A percentile compares a stretch with the other conserved stretches of the same genome.
Conservation (phyloP, 2,888 invertebrate species). For the Panopea generosa region DNA sequence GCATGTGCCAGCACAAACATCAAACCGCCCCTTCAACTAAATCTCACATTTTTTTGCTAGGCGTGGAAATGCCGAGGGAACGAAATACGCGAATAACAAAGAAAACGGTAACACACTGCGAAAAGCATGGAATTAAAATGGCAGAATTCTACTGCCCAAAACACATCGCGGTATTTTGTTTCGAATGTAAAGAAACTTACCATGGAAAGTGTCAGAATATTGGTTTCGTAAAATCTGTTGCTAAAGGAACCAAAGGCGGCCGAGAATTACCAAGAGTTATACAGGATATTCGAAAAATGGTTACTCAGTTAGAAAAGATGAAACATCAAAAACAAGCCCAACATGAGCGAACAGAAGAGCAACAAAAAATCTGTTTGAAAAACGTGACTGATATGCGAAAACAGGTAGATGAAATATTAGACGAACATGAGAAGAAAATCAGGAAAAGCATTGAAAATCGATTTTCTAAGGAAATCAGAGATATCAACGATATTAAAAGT, state of each 20-base stretch:
- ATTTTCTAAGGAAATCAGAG: slow-evolving; percentile 35
- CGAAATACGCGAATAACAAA: background rate
- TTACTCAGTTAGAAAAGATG: slow-evolving; percentile 41
- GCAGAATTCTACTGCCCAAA: slow-evolving; percentile 41
- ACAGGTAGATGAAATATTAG: slow-evolving; percentile 27
- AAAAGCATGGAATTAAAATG: slow-evolving; percentile 29
- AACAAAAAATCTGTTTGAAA: slow-evolving; percentile 30
- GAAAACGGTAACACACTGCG: slow-evolving; percentile 13
- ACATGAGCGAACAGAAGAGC: slow-evolving; percentile 26
- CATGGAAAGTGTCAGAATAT: slow-evolving; percentile 35
- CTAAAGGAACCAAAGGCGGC: slow-evolving; percentile 34
- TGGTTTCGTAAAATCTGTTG: slow-evolving; percentile 9
- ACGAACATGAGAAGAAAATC: slow-evolving; percentile 32
- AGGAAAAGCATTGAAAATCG: slow-evolving; percentile 17
- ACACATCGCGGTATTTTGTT: slow-evolving; percentile 36
- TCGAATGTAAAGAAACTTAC: slow-evolving; percentile 30
- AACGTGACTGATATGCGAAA: slow-evolving; percentile 28
- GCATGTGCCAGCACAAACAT: slow-evolving; percentile 33
- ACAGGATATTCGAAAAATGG: slow-evolving; percentile 32
- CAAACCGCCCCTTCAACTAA: slow-evolving; percentile 19
- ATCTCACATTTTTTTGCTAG: slow-evolving; percentile 35
- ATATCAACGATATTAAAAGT: slow-evolving; percentile 11
- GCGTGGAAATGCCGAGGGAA: slow-evolving; percentile 26
- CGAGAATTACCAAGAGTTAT: slow-evolving; percentile 25
- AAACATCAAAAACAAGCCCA: slow-evolving; percentile 23